Evolutionary conservation across 2,888 invertebrate species (phyloP).

Genomic region (Eulithis testata): DNA sequence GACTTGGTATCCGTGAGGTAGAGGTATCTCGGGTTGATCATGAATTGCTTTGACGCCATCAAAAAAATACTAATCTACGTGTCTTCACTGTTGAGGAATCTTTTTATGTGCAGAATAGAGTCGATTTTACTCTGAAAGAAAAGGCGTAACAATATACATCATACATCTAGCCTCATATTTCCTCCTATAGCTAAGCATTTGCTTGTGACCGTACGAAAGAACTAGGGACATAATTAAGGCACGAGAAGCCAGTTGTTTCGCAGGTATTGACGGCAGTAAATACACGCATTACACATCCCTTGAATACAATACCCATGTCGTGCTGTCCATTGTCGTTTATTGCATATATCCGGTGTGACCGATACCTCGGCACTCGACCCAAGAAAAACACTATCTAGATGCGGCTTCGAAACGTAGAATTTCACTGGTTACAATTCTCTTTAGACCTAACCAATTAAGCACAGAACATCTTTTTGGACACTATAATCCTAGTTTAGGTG

Average conservation of each 20-base stretch:
- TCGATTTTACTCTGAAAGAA: too few relatives aligned
- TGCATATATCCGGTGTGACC: conserved; percentile 66
- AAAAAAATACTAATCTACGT: neutral
- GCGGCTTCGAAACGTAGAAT: conserved; percentile 15
- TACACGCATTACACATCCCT: conserved; percentile 43
- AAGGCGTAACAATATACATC: too few relatives aligned
- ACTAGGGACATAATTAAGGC: conserved; percentile 18
- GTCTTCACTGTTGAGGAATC: neutral
- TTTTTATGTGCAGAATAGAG: too few relatives aligned
- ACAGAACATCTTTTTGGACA: too few relatives aligned
- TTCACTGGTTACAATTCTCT: too few relatives aligned
- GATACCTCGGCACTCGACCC: conserved; percentile 33
- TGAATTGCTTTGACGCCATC: conserved; percentile 1
- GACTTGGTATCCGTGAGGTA: conserved; percentile 12
- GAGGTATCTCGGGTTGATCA: neutral
- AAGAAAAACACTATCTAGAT: conserved; percentile 42
- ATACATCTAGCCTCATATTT: neutral
- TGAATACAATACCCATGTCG: conserved; percentile 36
- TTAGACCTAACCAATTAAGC: too few relatives aligned
- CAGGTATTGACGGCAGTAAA: conserved; percentile 41
- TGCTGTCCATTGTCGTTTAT: conserved; percentile 62
- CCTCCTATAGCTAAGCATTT: neutral
- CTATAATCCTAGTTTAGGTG: too few relatives aligned
- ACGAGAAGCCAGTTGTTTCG: conserved; percentile 21
- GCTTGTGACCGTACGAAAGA: conserved; percentile 6